Evolutionary conservation across 1,140 invertebrate species (phyloP).

Genomic region (Drosophila sp.): DNA sequence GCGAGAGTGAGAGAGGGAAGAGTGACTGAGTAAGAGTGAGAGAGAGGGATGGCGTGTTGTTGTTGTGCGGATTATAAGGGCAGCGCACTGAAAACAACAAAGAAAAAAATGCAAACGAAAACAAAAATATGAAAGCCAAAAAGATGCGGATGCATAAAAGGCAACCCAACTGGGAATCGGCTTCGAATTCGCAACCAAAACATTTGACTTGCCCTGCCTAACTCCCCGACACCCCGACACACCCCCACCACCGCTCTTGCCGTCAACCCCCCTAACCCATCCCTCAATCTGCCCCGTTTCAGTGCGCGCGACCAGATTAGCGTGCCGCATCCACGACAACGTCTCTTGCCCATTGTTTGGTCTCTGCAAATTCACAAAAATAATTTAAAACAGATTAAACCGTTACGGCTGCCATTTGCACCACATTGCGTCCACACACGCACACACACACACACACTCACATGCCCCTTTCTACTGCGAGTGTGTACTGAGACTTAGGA

Average conservation of each 20-base stretch:
- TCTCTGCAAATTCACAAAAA: conserved; percentile 51
- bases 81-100: conserved; percentile 39
- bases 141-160: conserved; percentile 46
- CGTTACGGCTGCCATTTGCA: conserved; percentile 80
- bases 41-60: conserved; percentile 21
- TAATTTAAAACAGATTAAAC: conserved; percentile 83
- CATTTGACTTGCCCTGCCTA: conserved; percentile 8
- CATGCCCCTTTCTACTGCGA: conserved; percentile 24
- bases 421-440: conserved; percentile 57
- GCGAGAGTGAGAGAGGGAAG: conserved; percentile 14
- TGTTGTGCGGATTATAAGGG: conserved; percentile 67
- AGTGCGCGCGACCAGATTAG: conserved; percentile 46
- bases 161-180: conserved; percentile 50
- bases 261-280: background rate
- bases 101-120: conserved; percentile 28
- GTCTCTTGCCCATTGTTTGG: conserved; percentile 32
- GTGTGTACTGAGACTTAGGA: background rate
- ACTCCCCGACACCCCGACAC: background rate
- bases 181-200: conserved; percentile 43
- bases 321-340: conserved; percentile 19
- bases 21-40: conserved; percentile 20
- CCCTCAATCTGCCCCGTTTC: background rate
- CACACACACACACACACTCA: conserved; percentile 36
- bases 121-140: conserved; percentile 53
- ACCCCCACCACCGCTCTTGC: no score